phyloP scores from a whole-genome alignment of 2,797 vertebrate genomes.

The Ceryle rudis region DNA sequence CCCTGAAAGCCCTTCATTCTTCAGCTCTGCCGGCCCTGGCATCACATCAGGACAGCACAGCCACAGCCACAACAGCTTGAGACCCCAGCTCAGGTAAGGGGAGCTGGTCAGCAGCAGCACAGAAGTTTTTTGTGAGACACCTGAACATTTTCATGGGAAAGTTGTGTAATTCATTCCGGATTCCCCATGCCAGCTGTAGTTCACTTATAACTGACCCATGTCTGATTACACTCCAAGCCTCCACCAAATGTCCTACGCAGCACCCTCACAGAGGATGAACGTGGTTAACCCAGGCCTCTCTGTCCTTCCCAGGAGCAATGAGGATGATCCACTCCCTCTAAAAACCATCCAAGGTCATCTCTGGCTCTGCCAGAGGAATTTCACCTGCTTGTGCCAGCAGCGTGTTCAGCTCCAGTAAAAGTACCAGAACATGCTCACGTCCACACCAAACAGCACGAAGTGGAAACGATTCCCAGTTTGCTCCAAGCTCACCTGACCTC shows the following conservation, averaged over 20 bases:
- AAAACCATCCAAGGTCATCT: neutral
- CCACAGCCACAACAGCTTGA: neutral
- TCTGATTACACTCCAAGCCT: neutral
- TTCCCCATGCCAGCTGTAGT: neutral
- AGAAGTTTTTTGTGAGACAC: neutral
- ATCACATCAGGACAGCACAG: neutral
- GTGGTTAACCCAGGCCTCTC: neutral
- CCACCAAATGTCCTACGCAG: neutral
- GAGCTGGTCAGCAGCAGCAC: neutral
- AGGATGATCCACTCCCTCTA: neutral
- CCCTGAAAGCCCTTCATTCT: constrained; percentile 31
- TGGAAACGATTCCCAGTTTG: neutral
- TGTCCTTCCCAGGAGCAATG: neutral
- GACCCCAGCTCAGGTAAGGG: neutral
- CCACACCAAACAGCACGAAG: neutral
- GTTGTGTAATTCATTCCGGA: neutral
- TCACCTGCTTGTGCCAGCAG: constrained; percentile 35
- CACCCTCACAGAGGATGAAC: neutral
- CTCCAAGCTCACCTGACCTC: fast-evolving
- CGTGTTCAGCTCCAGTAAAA: neutral
- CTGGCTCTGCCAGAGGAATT: constrained; percentile 28
- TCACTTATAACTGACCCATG: neutral
- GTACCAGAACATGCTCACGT: neutral
- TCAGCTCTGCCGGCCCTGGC: neutral
- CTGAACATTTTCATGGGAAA: neutral